These are phyloP conservation scores for Orchesellides sinensis DNA, from an alignment of 2,888 invertebrate genomes.

Conservation along the genomic window DNA sequence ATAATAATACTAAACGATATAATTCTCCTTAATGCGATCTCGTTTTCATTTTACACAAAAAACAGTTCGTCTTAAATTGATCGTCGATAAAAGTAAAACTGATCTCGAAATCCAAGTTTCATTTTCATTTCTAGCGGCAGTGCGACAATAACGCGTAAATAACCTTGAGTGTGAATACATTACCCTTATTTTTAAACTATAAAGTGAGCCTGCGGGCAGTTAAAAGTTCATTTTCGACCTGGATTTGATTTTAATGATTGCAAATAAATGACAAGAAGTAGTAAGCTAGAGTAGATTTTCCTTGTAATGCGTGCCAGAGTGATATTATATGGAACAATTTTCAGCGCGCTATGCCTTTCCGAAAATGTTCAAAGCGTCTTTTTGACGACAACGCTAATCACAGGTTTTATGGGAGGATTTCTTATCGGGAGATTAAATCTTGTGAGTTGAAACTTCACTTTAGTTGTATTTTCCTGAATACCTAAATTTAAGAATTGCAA, in stretches of 20 bases:
- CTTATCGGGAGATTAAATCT: constrained; percentile 61
- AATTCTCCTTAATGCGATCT: too few relatives aligned
- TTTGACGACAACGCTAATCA: constrained; percentile 56
- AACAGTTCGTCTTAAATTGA: too few relatives aligned
- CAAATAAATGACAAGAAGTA: too few relatives aligned
- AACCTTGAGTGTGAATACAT: not conserved
- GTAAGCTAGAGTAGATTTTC: not conserved
- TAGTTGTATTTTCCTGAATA: not conserved
- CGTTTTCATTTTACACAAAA: too few relatives aligned
- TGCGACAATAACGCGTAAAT: not conserved
- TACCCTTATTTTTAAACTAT: too few relatives aligned
- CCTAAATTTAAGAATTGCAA: not conserved
- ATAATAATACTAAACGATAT: too few relatives aligned
- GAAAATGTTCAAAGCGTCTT: constrained; percentile 23
- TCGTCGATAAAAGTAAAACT: not conserved
- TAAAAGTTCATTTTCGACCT: too few relatives aligned
- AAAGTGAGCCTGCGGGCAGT: too few relatives aligned
- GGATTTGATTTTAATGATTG: too few relatives aligned
- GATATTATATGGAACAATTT: not conserved
- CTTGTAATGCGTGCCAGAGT: constrained; percentile 10
- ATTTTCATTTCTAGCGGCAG: too few relatives aligned
- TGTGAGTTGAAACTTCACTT: constrained; percentile 16
- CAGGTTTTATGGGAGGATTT: constrained; percentile 64
- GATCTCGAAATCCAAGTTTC: not conserved
- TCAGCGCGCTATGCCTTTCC: constrained; percentile 1